Evolutionary conservation across 2,797 vertebrate genomes (phyloP).

Genomic region (Furcifer pardalis): DNA sequence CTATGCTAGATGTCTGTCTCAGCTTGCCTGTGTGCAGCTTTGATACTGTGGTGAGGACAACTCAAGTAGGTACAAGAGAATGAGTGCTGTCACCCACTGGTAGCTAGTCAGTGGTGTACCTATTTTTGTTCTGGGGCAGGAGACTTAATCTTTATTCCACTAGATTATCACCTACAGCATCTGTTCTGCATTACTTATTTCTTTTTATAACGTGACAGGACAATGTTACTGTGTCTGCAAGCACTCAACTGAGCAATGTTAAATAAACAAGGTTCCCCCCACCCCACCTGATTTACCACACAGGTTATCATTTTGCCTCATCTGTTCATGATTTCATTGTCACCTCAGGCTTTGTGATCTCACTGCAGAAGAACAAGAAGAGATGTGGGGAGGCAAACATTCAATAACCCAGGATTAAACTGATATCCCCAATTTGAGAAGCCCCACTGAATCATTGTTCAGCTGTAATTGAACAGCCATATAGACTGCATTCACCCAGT

Average conservation of each 20-base stretch:
- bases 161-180: slow-evolving; percentile 25
- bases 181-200: slow-evolving; percentile 15
- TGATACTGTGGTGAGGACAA: slow-evolving; percentile 18
- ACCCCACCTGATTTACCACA: rapidly evolving
- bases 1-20: background rate
- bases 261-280: background rate
- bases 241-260: background rate
- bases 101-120: background rate
- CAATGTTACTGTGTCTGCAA: rapidly evolving
- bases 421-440: background rate
- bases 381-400: background rate
- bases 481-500: too few species aligned
- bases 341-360: background rate
- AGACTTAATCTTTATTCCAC: slow-evolving; percentile 19
- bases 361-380: background rate
- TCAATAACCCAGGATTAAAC: too few species aligned
- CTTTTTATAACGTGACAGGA: background rate
- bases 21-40: background rate
- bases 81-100: background rate
- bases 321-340: background rate
- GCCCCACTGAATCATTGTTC: too few species aligned
- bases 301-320: background rate
- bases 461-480: too few species aligned
- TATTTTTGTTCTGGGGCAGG: slow-evolving; percentile 27
- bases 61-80: background rate